These are phyloP conservation scores for Branchellion lobata DNA, from an alignment of 2,888 invertebrate genomes.

Conservation along the genomic window DNA sequence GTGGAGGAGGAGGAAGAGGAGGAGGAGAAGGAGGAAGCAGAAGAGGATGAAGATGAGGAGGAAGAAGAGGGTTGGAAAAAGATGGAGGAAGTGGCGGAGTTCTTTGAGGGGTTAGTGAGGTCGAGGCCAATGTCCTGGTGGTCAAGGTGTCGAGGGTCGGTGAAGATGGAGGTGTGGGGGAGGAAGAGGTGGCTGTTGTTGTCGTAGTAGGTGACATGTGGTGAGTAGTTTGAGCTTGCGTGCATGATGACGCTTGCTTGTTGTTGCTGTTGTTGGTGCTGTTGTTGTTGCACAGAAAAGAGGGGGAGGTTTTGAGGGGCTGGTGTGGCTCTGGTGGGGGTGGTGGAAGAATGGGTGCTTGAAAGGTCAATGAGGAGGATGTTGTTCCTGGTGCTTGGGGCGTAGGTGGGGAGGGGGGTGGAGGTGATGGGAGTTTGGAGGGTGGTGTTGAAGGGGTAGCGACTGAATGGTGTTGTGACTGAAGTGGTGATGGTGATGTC, in stretches of 20 bases:
- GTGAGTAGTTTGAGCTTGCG: conserved; percentile 50
- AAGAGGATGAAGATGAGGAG: too few species aligned
- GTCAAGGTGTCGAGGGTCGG: conserved; percentile 22
- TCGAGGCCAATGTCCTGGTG: conserved; percentile 45
- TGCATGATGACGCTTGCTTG: conserved; percentile 60
- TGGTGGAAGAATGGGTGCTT: neutral
- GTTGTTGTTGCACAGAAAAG: conserved; percentile 6
- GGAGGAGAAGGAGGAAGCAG: too few species aligned
- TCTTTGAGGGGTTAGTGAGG: conserved; percentile 43
- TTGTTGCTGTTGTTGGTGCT: conserved; percentile 36
- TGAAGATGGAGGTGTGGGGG: neutral
- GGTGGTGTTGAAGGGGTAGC: neutral
- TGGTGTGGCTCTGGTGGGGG: neutral
- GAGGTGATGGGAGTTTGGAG: neutral
- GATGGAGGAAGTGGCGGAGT: neutral
- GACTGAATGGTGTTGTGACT: neutral
- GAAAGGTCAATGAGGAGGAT: neutral
- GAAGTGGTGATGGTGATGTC: neutral
- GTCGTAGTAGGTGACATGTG: conserved; percentile 30
- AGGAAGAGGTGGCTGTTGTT: conserved; percentile 30
- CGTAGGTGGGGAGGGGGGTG: neutral
- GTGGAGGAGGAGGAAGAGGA: too few species aligned
- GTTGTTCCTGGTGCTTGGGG: neutral
- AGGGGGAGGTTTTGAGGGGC: neutral
- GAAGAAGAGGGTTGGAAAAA: too few species aligned